These are phyloP conservation scores for Xenopus petersii DNA, from an alignment of 2,797 vertebrate species.

Conservation along the genomic window DNA sequence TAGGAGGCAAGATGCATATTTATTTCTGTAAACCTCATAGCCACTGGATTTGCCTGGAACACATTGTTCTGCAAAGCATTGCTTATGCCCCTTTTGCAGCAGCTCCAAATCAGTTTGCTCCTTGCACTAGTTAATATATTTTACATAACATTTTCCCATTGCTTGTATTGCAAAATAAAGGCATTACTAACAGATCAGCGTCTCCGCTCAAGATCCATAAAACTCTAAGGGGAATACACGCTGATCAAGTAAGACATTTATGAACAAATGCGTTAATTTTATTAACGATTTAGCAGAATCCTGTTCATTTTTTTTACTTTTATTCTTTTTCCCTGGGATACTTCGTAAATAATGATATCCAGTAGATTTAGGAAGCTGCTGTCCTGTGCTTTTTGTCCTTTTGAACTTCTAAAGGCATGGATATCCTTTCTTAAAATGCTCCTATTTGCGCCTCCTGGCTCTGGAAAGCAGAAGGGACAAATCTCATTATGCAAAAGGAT, in stretches of 20 bases:
- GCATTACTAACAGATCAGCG: conserved; percentile 43
- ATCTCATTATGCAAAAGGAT: no score
- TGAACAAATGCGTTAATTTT: conserved; percentile 44
- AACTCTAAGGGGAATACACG: conserved; percentile 14
- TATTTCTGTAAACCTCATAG: conserved; percentile 35
- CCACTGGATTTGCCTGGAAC: conserved; percentile 41
- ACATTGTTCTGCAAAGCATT: conserved; percentile 29
- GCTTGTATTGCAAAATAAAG: conserved; percentile 47
- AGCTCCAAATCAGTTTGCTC: conserved; percentile 39
- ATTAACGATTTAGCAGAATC: conserved; percentile 38
- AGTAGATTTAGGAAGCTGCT: no score
- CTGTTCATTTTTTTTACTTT: not conserved
- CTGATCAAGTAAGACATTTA: conserved; percentile 43
- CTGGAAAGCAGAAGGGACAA: no score
- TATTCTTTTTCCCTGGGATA: not conserved
- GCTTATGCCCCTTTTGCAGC: conserved; percentile 24
- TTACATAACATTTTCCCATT: conserved; percentile 42
- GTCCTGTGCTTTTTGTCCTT: no score
- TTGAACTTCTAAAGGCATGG: no score
- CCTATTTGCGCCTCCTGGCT: no score
- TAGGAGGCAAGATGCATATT: conserved; percentile 32
- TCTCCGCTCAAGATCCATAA: conserved; percentile 37
- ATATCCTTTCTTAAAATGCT: no score
- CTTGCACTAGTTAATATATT: conserved; percentile 30
- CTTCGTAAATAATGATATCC: not conserved